Percentiles rank a stretch among this genome's conserved stretches.
phyloP scores from a whole-genome alignment of 2,888 invertebrate species.

The Drosophila picticornis region DNA sequence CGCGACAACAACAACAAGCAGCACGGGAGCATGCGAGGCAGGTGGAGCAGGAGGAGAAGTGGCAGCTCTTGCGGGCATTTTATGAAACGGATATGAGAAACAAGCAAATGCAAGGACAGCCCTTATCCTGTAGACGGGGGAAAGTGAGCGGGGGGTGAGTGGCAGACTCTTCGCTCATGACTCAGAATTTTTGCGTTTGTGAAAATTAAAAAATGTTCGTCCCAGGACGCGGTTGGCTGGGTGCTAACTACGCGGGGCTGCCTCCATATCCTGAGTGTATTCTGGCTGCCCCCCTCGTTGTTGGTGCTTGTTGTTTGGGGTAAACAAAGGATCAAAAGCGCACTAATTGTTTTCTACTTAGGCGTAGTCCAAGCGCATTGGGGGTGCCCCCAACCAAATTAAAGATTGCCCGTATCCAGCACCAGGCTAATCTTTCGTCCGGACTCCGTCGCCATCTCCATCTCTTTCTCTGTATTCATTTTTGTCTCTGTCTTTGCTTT shows the following conservation, averaged over 20 bases:
- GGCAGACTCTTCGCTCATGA: constrained; percentile 48
- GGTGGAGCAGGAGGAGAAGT: constrained; percentile 11
- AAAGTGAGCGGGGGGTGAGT: not conserved
- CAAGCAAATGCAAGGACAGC: constrained; percentile 66
- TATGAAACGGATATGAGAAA: constrained; percentile 77
- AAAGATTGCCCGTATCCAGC: constrained; percentile 1
- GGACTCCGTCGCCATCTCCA: not conserved
- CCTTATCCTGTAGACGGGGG: constrained; percentile 16
- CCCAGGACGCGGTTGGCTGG: constrained; percentile 67
- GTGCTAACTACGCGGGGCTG: constrained; percentile 70
- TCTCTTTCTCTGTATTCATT: not conserved
- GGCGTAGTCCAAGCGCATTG: constrained; percentile 41
- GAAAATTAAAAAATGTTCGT: constrained; percentile 76
- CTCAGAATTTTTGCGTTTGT: constrained; percentile 71
- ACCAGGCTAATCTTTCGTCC: constrained; percentile 66
- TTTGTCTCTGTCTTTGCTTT: constrained; percentile 18
- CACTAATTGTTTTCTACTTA: constrained; percentile 82
- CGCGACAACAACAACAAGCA: constrained; percentile 42
- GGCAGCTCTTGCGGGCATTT: constrained; percentile 71
- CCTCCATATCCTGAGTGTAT: constrained; percentile 42
- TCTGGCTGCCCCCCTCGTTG: constrained; percentile 44
- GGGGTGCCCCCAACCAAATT: not conserved
- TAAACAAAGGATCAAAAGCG: constrained; percentile 83
- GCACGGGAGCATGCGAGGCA: not conserved
- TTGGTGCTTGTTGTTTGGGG: constrained; percentile 69